Evolutionary conservation across 2,888 invertebrate genomes (phyloP).

Genomic region (Alentia gelatinosa): DNA sequence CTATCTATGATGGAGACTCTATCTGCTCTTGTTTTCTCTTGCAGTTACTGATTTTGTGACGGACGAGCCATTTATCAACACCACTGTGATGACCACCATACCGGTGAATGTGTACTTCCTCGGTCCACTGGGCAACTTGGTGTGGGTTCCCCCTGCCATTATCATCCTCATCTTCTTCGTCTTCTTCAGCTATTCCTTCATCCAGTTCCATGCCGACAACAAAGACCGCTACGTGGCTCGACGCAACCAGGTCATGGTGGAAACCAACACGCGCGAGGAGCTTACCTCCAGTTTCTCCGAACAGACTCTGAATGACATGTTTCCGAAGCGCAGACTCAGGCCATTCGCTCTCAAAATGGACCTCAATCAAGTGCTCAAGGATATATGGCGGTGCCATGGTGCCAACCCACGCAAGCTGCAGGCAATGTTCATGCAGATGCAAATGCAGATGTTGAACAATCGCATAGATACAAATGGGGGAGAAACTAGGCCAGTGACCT

Average conservation of each 20-base stretch:
- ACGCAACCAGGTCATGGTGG: not conserved
- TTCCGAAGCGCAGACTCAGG: not conserved
- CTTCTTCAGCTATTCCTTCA: constrained; percentile 35
- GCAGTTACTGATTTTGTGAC: too few relatives aligned
- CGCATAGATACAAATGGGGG: not conserved
- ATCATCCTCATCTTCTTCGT: constrained; percentile 16
- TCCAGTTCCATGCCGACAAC: constrained; percentile 12
- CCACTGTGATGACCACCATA: not conserved
- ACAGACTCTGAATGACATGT: not conserved
- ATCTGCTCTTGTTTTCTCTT: too few relatives aligned
- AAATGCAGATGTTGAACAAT: constrained; percentile 2
- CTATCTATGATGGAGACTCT: too few relatives aligned
- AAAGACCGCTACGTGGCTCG: not conserved
- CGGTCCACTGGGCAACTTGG: not conserved
- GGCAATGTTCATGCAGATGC: not conserved
- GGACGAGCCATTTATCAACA: too few relatives aligned
- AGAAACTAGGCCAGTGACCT: not conserved
- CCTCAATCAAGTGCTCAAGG: not conserved
- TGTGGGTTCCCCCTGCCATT: not conserved
- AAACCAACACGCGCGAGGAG: not conserved
- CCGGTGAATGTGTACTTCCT: constrained; percentile 8
- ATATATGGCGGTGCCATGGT: not conserved
- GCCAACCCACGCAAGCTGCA: constrained; percentile 13
- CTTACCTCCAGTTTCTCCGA: not conserved
- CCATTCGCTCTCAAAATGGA: constrained; percentile 4